Base-by-base conservation (phyloP, 1,140 invertebrate genomes). In the Pseudomyrmex cubaensis region DNA sequence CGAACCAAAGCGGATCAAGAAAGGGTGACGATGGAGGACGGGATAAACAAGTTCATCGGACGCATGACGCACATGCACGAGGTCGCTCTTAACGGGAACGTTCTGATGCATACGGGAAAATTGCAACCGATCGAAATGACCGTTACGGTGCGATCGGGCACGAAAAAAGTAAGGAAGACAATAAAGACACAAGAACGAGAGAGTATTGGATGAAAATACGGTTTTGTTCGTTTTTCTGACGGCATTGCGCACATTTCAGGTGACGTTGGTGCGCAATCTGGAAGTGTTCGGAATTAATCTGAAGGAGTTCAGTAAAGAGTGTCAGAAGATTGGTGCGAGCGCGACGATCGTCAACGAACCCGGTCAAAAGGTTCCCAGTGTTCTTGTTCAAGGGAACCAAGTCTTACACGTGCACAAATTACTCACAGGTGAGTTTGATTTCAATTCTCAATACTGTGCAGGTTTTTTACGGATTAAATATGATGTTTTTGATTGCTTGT, bases 331-430 rank as follows among this genome's bases (percentile, higher is more conserved):
- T 52, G 98, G 98, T 5, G 98, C 98, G 2, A 97, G 97, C 87
- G 97, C 98, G 72, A 97, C 96, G 56, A 96, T 98, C 35, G 97
- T 96, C n/a, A 95, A 96, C 72, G 92, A 96, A 50, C 96, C 97
- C 15, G 97, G 97, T 57, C 96, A 97, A 85, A 97, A 97, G 91
- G 95, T 95, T 57, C 96, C 96, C 67, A 97, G 98, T 93, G 95
- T 99, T 17, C 95, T 98, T 89, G 96, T 99, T 50, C 98, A 99
- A 95, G 98, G 98, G 72, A 98, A 99, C 94, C 98, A 99, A 95
- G 96, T 98, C 80, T 92, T 95, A 73, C 97, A 97, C 90, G 95
- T 98, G 2, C 95, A 95, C 82, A 97, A 97, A 91, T 93, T 98
- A 70, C 94, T 98, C 8, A 95, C 95, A 83, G 97, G 97, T 95